Base-by-base conservation (phyloP, 1,140 invertebrate genomes). In the Geopemphigus sp. region DNA sequence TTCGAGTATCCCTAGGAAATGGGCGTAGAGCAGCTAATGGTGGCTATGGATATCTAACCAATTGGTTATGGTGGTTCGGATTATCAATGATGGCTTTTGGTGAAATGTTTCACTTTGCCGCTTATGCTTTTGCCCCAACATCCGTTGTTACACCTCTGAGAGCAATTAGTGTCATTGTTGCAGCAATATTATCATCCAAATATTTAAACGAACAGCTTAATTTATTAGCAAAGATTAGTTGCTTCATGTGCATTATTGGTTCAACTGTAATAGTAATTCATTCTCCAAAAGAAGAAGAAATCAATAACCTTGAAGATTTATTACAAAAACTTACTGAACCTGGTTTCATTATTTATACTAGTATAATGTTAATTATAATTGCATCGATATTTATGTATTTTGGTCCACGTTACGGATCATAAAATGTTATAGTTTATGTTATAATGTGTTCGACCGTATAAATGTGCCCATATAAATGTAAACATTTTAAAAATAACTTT, bases 101-200 rank as follows among this genome's bases (percentile, higher is more conserved):
- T 80, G 97, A 98, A 87, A 90, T 90, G 57, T 91, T 93, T 19
- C 99, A 99, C 88, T 97, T 99, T 86, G 89, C 92, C 26, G 96
- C 97, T 1, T 99, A 98, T 87, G 94, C 95, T 11, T 98, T 98
- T 89, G 96, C 96, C 17, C 96, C 97, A 53, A 96, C 96, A 24
- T 94, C 95, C 0, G 86, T 99, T 56, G 95, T 99, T 0, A 98
- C 97, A 32, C 96, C 97, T 11, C 86, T 99, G 24, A 97, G 97
- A 78, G 96, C 95, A 61, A 87, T 99, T 5, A 97, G 95, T 88
- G 94, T 99, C 70, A 88, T 99, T 80, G 91, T 98, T 66, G 91
- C 96, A 74, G 93, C 97, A 26, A 86, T 98, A 24, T 87, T 98
- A 81, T 92, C 97, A 24, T 94, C 95, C 0, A 91, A 90, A 84